Conservation (phyloP, 2,113 vertebrate species). For the Tragelaphus scriptus region DNA sequence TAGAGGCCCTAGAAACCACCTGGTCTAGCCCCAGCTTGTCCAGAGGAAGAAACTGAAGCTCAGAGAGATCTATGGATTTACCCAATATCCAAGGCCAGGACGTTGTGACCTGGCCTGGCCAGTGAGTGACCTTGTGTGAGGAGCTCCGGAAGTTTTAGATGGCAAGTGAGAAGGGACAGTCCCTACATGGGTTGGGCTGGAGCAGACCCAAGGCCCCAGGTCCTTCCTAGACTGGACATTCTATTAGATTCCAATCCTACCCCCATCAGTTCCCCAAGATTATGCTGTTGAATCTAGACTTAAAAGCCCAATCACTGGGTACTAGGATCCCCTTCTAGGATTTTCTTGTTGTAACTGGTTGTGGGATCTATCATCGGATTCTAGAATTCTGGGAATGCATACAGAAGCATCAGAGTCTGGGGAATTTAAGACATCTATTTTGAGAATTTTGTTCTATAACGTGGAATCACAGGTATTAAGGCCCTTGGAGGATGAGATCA, state of each 20-base stretch:
- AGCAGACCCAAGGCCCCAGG: background rate
- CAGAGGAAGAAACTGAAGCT: background rate
- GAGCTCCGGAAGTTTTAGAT: background rate
- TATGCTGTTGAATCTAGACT: background rate
- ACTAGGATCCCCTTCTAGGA: conserved; percentile 16
- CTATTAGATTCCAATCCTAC: background rate
- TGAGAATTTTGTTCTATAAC: conserved; percentile 26
- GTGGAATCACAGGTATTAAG: background rate
- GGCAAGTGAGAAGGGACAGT: background rate
- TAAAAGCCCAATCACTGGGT: background rate
- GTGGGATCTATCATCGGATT: background rate
- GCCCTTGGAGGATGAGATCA: background rate
- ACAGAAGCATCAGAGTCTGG: background rate
- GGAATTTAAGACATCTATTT: background rate
- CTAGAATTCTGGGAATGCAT: background rate
- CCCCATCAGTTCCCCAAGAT: background rate
- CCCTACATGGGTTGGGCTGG: background rate
- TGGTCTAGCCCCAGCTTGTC: background rate
- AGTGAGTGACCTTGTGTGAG: background rate
- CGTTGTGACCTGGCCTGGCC: background rate
- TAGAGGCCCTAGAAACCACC: background rate
- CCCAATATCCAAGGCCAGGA: background rate
- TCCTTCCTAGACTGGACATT: background rate
- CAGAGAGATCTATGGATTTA: background rate
- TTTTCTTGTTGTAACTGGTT: background rate